Evolutionary conservation across 2,113 vertebrate species (phyloP), one percentile per base, ranked within the genome.

Genomic region (Calonectris borealis): DNA sequence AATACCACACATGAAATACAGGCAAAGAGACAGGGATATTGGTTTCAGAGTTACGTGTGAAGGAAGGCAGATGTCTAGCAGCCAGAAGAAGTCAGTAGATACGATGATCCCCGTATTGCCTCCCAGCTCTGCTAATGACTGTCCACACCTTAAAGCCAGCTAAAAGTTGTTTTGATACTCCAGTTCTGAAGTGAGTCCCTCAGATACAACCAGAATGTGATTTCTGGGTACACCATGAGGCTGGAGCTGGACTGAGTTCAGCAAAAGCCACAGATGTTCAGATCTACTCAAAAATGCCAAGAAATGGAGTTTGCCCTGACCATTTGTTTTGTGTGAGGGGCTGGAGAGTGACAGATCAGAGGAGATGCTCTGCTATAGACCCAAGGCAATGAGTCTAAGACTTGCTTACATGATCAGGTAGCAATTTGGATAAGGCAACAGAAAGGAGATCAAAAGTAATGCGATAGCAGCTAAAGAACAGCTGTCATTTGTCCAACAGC

Each of bases 1-100:
- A 93, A 90, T 80, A 91, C 70, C 81, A 85, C 93, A 94, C 61
- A 42, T 87, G 81, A 83, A 96, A 93, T 46, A 42, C 27, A 71
- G 61, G 40, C 80, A 79, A 81, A 90, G 52, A 94, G 21, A 91
- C 49, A 76, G n/a, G 19, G 42, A 82, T 38, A 57, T 26, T 65
- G 49, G 36, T 77, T 92, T 93, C 88, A 84, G 80, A 82, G 34
- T 36, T 54, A 51, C 1, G 1, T 38, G 34, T 58, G 44, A 81
- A 60, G 27, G 44, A 69, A 91, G 66, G 44, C 8, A 4, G 55
- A 83, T 29, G 34, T 83, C 80, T 89, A 76, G 44, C 27, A 91
- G 31, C 19, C 81, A 48, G 65, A 83, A 73, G 25, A 86, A 55
- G 4, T 31, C 10, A 93, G 79, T 27, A 81, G 29, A 40, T 42